Conservation (phyloP, 2,888 invertebrate species). For the Cryptocephalus primarius region DNA sequence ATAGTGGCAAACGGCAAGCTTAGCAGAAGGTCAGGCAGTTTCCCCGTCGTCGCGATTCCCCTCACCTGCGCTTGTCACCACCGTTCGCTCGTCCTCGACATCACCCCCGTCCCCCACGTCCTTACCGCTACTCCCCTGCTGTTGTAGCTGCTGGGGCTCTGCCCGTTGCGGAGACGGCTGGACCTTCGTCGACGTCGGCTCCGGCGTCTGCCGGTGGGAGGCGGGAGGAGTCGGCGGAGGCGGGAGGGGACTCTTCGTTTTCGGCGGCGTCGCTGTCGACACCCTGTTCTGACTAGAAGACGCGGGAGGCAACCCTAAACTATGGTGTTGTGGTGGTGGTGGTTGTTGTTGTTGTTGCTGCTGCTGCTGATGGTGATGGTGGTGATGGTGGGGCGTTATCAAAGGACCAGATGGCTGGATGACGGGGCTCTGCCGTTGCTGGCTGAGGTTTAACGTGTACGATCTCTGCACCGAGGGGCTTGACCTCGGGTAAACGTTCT, state of each 20-base stretch:
- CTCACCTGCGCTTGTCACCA: conserved; percentile 32
- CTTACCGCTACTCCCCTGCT: neutral
- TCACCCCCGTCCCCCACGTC: conserved; percentile 1
- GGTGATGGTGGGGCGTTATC: conserved; percentile 6
- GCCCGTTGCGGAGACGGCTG: conserved; percentile 2
- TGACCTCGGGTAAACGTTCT: conserved; percentile 37
- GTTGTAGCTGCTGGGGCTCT: conserved; percentile 1
- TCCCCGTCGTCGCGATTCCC: conserved; percentile 35
- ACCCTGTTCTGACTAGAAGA: neutral
- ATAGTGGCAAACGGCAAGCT: conserved; percentile 32
- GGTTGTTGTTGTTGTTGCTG: conserved; percentile 2
- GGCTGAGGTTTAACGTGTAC: conserved; percentile 29
- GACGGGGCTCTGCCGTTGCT: conserved; percentile 31
- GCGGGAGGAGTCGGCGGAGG: conserved; percentile 5
- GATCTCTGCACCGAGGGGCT: conserved; percentile 44
- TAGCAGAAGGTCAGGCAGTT: conserved; percentile 35
- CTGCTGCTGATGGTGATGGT: neutral
- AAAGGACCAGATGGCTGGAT: conserved; percentile 34
- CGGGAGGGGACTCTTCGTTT: neutral
- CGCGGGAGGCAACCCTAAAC: no score
- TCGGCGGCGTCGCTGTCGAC: conserved; percentile 1
- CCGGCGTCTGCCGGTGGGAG: conserved; percentile 8
- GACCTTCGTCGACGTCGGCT: conserved; percentile 2
- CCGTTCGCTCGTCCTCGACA: neutral
- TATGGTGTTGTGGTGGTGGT: conserved; percentile 2